Base-by-base conservation (phyloP, 2,888 invertebrate genomes). In the Andrena chrysosceles region DNA sequence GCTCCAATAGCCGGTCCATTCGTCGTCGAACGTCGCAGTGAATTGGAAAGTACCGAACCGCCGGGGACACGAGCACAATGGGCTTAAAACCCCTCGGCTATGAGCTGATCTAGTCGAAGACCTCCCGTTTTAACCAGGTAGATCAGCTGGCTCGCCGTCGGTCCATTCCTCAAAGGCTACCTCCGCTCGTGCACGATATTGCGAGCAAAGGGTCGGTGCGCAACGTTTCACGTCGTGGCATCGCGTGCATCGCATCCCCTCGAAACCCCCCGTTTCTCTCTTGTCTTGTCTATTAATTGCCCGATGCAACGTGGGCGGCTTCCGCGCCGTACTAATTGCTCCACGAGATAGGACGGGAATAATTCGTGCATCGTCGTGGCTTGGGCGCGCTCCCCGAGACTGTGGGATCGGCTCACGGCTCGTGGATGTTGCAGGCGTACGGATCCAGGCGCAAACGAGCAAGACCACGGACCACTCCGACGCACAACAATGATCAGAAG, bases 281-380 rank as follows among this genome's bases (percentile, higher is more conserved):
- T 56, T 77, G 72, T 70, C 82, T 87, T 89, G 89, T 92, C 91
- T 92, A 93, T 93, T 93, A 93, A 93, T 93, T 92, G 93, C 90
- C 87, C 90, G 89, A 90, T 91, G 86, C 91, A 88, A 92, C 92
- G 92, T 93, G 93, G 92, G 93, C 91, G 92, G 92, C 90, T 91
- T 89, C 91, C 90, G 90, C 89, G 85, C 87, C 85, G 90, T 89
- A 91, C 92, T 93, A 93, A 93, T 93, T 92, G 91, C 90, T 89
- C 88, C 89, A 87, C 78, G 85, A 90, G 91, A 90, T 90, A 91
- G 89, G 83, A 79, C 83, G 85, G 85, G 83, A 88, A 91, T 91
- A 91, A 91, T 91, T 89, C 89, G 86, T 86, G 88, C 86, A 77
- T 60, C 79, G 73, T 62, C 77, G 83, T 56, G 56, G 56, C 56